phyloP scores from a whole-genome alignment of 2,113 vertebrate species.

The Coptodon rendalli region DNA sequence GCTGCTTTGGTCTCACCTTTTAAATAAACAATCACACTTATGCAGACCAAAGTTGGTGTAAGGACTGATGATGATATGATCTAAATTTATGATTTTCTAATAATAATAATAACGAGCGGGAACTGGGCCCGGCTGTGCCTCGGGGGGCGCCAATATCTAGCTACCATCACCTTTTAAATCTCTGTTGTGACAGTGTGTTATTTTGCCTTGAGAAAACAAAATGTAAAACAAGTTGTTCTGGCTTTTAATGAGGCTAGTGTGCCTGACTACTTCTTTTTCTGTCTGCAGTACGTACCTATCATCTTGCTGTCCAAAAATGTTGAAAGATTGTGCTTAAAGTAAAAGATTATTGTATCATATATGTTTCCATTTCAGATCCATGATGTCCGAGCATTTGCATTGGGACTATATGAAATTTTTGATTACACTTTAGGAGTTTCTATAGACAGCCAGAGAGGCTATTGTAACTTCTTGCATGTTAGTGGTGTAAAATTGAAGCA shows the following conservation, averaged over 20 bases:
- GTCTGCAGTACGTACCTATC: background rate
- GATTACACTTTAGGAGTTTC: too few species aligned
- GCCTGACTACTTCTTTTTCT: background rate
- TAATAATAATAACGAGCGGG: too few species aligned
- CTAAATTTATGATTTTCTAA: accelerated
- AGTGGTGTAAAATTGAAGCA: background rate
- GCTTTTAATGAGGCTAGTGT: background rate
- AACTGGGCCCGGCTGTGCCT: background rate
- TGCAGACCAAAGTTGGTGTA: background rate
- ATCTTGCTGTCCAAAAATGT: background rate
- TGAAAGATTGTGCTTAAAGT: background rate
- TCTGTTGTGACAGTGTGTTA: background rate
- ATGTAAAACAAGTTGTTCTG: background rate
- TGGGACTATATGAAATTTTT: too few species aligned
- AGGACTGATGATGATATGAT: background rate
- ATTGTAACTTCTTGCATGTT: too few species aligned
- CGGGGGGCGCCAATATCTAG: background rate
- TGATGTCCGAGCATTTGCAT: background rate
- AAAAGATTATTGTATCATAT: background rate
- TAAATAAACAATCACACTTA: background rate
- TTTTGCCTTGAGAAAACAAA: background rate
- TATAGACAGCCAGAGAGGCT: too few species aligned
- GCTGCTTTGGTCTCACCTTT: background rate
- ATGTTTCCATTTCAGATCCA: background rate
- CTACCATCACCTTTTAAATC: background rate